These are phyloP conservation scores for Mus spretus DNA, from an alignment of 2,797 vertebrate genomes.

Conservation along the genomic window DNA sequence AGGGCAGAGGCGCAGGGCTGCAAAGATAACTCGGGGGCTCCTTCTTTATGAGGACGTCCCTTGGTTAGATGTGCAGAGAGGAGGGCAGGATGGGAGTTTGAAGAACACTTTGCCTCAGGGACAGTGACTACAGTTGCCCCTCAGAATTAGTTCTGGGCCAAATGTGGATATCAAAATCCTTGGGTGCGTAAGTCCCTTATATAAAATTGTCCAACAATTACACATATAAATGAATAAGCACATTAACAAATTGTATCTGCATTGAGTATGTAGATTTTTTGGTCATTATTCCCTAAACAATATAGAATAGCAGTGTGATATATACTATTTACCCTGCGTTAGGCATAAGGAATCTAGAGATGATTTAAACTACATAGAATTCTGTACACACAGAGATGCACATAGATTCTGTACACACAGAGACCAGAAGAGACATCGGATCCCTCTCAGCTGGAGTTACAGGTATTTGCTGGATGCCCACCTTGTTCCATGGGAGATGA, in stretches of 20 bases:
- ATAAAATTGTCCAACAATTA: background rate
- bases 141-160: background rate
- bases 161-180: background rate
- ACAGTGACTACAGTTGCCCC: background rate
- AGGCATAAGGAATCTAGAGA: background rate
- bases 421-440: background rate
- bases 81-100: background rate
- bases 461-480: background rate
- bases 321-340: background rate
- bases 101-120: background rate
- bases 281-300: background rate
- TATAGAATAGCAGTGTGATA: background rate
- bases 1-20: background rate
- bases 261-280: background rate
- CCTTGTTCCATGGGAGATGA: no score
- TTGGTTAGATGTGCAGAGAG: background rate
- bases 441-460: background rate
- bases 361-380: background rate
- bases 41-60: background rate
- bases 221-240: background rate
- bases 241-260: background rate
- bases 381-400: no score
- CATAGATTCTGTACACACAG: background rate
- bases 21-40: rapidly evolving
- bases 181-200: background rate